A percentile compares a stretch with the other conserved stretches of the same genome.
Conservation (phyloP, 2,797 vertebrate genomes). For the Nasua narica region DNA sequence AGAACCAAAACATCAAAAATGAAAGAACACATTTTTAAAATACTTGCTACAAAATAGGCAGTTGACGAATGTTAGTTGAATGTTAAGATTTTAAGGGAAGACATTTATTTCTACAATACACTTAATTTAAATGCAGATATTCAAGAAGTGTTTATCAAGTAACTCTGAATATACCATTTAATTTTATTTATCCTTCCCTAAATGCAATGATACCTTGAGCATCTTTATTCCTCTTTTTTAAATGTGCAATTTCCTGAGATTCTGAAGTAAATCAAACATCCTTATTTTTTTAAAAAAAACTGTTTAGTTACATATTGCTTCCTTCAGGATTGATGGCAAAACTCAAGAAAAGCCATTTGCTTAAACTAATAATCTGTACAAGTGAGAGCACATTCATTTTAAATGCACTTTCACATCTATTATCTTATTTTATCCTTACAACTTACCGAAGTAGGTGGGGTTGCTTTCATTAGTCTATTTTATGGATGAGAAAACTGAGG, state of each 20-base stretch:
- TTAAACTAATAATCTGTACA: neutral
- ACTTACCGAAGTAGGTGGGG: conserved; percentile 33
- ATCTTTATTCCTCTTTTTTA: neutral
- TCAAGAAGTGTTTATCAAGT: neutral
- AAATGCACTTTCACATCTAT: conserved; percentile 37
- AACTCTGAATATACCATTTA: neutral
- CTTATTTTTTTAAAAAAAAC: neutral
- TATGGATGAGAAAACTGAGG: conserved; percentile 41
- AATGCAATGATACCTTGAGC: neutral
- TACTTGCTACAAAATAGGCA: neutral
- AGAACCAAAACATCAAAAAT: neutral
- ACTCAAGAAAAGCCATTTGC: conserved; percentile 20
- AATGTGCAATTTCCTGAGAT: neutral
- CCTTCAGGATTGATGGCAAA: conserved; percentile 17
- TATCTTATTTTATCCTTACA: conserved; percentile 13
- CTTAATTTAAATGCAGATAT: neutral
- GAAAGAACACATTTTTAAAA: conserved; percentile 6
- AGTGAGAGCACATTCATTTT: conserved; percentile 5
- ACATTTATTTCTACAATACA: neutral
- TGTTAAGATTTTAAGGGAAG: neutral
- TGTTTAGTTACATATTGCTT: neutral
- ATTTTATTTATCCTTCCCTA: neutral
- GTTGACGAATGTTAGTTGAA: neutral
- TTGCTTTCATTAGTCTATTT: conserved; percentile 54
- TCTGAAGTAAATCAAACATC: neutral